A percentile compares a stretch with the other conserved stretches of the same genome.
Conservation (phyloP, 2,888 invertebrate species). For the Drosophila mayaguana region DNA sequence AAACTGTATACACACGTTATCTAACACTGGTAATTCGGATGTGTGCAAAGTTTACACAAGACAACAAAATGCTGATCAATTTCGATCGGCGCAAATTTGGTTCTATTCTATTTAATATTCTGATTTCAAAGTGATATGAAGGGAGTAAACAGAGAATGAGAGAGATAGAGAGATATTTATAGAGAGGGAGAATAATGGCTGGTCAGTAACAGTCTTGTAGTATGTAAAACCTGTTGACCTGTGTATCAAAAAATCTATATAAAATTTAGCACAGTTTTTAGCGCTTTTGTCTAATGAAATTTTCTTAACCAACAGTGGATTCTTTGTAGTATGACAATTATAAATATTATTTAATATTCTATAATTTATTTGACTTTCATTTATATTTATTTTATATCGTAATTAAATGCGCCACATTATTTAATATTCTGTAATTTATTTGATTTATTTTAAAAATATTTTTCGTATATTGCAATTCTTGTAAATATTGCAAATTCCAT, state of each 20-base stretch:
- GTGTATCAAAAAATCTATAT: neutral
- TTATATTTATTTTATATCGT: neutral
- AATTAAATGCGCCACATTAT: neutral
- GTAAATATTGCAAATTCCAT: neutral
- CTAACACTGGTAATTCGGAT: slow-evolving; percentile 4
- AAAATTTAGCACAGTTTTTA: slow-evolving; percentile 54
- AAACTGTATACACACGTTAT: neutral
- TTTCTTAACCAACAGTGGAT: too few relatives aligned
- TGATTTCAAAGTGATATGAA: neutral
- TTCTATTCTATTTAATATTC: neutral
- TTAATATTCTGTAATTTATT: neutral
- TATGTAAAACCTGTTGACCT: neutral
- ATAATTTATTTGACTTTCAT: neutral
- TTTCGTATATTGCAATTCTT: neutral
- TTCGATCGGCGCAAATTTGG: neutral
- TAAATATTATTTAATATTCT: neutral
- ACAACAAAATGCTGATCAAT: neutral
- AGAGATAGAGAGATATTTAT: neutral
- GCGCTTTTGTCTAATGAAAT: slow-evolving; percentile 11
- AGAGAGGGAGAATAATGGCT: neutral
- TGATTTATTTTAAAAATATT: neutral
- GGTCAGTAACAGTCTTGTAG: too few relatives aligned
- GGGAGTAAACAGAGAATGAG: neutral
- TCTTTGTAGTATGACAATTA: too few relatives aligned
- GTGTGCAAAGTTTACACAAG: slow-evolving; percentile 18